Conservation (phyloP, 2,113 vertebrate species). For the Philantomba maxwellii region DNA sequence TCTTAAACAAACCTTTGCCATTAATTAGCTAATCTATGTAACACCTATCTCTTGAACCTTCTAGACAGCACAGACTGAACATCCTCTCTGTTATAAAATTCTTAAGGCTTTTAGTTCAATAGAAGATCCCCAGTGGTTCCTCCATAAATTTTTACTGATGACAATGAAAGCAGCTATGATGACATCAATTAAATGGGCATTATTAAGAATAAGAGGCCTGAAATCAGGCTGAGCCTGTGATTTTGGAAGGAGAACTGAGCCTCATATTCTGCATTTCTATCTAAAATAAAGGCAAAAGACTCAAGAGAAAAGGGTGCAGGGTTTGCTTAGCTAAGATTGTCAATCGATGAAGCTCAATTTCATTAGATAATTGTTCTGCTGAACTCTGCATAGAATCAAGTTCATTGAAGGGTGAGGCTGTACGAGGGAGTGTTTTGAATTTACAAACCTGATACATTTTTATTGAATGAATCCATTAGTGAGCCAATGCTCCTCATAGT, state of each 20-base stretch:
- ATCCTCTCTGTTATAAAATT: background rate
- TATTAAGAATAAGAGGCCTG: background rate
- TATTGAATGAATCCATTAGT: background rate
- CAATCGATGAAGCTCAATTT: background rate
- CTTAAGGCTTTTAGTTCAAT: background rate
- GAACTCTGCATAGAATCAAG: background rate
- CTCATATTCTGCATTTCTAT: background rate
- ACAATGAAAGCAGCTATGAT: background rate
- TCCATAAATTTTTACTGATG: slow-evolving; percentile 21
- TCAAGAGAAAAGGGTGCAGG: background rate
- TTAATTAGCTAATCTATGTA: slow-evolving; percentile 7
- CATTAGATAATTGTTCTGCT: slow-evolving; percentile 10
- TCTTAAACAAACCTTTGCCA: background rate
- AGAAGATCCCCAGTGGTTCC: background rate
- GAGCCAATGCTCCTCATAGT: background rate
- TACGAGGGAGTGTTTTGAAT: background rate
- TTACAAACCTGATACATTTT: background rate
- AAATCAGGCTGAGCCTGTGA: background rate
- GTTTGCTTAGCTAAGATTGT: background rate
- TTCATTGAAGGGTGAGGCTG: background rate
- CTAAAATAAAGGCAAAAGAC: slow-evolving; percentile 1
- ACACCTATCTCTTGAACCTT: background rate
- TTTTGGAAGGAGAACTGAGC: background rate
- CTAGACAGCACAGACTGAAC: background rate
- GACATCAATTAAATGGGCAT: background rate